Percentiles rank a stretch among this genome's conserved stretches.
Conservation (phyloP, 2,888 invertebrate species). For the Pinctada fucata region DNA sequence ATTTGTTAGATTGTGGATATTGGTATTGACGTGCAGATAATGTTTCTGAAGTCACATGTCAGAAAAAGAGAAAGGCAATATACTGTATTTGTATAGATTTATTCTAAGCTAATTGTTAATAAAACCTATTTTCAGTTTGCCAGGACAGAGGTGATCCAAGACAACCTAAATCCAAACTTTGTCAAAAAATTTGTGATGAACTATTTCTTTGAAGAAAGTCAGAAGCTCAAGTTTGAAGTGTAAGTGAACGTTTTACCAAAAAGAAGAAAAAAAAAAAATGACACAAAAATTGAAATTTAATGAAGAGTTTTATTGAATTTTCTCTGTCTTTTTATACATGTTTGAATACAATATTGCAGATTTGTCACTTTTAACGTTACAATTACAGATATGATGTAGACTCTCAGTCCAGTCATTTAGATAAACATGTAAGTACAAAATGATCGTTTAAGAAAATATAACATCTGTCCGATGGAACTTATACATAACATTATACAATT, state of each 20-base stretch:
- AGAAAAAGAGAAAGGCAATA: too few species aligned
- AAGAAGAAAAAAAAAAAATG: neutral
- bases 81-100: too few species aligned
- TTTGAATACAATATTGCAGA: neutral
- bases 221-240: slow-evolving; percentile 69
- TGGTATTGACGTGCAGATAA: too few species aligned
- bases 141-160: slow-evolving; percentile 79
- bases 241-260: slow-evolving; percentile 43
- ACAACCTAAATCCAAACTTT: slow-evolving; percentile 80
- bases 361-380: too few species aligned
- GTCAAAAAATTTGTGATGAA: slow-evolving; percentile 72
- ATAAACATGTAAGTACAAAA: slow-evolving; percentile 51
- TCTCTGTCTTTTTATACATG: neutral
- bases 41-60: too few species aligned
- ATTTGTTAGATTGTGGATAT: too few species aligned
- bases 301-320: neutral
- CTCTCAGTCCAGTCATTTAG: slow-evolving; percentile 56
- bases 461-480: too few species aligned
- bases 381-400: slow-evolving; percentile 70
- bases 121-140: slow-evolving; percentile 66
- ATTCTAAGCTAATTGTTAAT: too few species aligned
- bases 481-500: too few species aligned
- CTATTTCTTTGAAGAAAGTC: slow-evolving; percentile 69
- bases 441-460: too few species aligned
- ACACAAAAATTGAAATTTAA: neutral